Conservation (phyloP, 2,113 vertebrate genomes). For the Cyprinus carpio region DNA sequence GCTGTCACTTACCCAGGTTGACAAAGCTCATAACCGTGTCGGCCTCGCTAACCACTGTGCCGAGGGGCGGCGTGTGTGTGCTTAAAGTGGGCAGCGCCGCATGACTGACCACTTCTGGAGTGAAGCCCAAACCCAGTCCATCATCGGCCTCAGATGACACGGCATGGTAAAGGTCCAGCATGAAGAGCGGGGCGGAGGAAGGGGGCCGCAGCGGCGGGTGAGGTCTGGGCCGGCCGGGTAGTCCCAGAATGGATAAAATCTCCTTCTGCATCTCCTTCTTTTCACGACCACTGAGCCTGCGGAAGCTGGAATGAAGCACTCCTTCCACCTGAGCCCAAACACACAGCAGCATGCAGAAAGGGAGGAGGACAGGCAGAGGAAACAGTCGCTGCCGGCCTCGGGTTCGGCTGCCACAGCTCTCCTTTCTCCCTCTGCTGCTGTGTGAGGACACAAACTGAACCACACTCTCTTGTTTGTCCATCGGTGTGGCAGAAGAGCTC, state of each 20-base stretch:
- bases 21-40: constrained; percentile 97
- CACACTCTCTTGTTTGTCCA: not conserved
- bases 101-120: constrained; percentile 58
- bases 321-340: constrained; percentile 74
- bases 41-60: constrained; percentile 82
- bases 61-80: constrained; percentile 78
- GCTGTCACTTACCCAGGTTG: constrained; percentile 86
- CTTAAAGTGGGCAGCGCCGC: constrained; percentile 78
- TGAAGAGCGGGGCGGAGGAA: constrained; percentile 90
- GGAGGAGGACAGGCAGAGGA: constrained; percentile 63
- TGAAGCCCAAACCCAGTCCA: constrained; percentile 61
- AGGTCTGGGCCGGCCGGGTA: constrained; percentile 80
- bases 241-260: constrained; percentile 87
- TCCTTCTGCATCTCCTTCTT: constrained; percentile 91
- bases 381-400: constrained; percentile 58
- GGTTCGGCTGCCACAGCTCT: constrained; percentile 28
- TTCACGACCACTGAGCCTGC: constrained; percentile 83
- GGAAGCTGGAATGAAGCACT: constrained; percentile 78
- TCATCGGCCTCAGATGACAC: constrained; percentile 78
- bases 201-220: constrained; percentile 78
- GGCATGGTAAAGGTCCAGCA: constrained; percentile 92
- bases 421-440: constrained; percentile 2
- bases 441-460: constrained; percentile 22
- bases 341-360: constrained; percentile 63
- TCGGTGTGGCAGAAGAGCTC: not conserved